Conservation (phyloP, 2,888 invertebrate genomes). For the Andrena praecox region DNA sequence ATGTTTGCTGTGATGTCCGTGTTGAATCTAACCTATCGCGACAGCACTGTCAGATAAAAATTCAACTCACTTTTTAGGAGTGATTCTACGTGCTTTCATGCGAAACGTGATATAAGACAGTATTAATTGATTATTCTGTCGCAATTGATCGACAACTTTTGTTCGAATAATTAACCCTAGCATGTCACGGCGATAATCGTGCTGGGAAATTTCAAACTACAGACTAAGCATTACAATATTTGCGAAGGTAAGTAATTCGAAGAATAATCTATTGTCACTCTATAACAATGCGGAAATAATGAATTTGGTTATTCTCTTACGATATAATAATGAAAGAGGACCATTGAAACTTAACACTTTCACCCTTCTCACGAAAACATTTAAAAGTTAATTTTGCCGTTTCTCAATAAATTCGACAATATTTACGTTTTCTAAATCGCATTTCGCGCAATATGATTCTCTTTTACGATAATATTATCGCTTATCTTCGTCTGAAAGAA, state of each 20-base stretch:
- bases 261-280: conserved; percentile 2
- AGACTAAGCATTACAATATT: conserved; percentile 7
- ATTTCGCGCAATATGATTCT: neutral
- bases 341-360: neutral
- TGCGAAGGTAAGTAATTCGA: conserved; percentile 41
- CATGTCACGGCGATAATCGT: neutral
- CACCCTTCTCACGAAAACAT: neutral
- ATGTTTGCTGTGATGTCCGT: conserved; percentile 20
- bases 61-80: neutral
- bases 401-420: neutral
- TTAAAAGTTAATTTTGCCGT: neutral
- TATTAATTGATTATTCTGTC: neutral
- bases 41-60: conserved; percentile 15
- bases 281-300: neutral
- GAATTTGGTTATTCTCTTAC: neutral
- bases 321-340: neutral
- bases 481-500: neutral
- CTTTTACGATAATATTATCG: neutral
- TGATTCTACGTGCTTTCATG: conserved; percentile 5
- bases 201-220: neutral
- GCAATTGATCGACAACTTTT: conserved; percentile 4
- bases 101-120: conserved; percentile 15
- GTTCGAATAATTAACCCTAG: neutral
- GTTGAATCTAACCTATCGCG: conserved; percentile 26
- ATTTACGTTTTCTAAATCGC: neutral